Conservation (phyloP, 2,113 vertebrate species). For the Tachysurus vachellii region DNA sequence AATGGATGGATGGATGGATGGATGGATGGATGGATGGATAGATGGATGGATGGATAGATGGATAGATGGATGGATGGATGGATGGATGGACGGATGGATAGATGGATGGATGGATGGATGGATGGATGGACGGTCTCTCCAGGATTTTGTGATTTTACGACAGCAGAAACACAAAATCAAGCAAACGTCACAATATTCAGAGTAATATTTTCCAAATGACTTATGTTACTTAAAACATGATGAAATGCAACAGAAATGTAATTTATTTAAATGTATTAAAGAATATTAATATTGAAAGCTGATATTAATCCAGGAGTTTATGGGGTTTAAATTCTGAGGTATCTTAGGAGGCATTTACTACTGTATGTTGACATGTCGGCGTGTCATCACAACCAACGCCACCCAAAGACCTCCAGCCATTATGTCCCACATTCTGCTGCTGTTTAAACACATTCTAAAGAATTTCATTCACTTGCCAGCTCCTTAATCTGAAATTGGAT, state of each 20-base stretch:
- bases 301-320: background rate
- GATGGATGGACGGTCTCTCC: too few relatives aligned
- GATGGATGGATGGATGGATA: too few relatives aligned
- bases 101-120: too few relatives aligned
- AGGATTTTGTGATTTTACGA: too few relatives aligned
- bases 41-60: too few relatives aligned
- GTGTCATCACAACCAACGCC: conserved; percentile 20
- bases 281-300: background rate
- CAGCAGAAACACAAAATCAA: too few relatives aligned
- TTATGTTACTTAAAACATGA: background rate
- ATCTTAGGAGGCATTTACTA: conserved; percentile 15
- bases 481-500: conserved; percentile 53
- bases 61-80: too few relatives aligned
- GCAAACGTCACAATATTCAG: too few relatives aligned
- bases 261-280: background rate
- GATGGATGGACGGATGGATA: too few relatives aligned
- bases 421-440: background rate
- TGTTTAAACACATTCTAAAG: conserved; percentile 44
- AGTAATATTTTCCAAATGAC: too few relatives aligned
- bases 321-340: background rate
- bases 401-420: conserved; percentile 25
- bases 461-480: conserved; percentile 15
- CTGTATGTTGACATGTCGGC: background rate
- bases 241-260: background rate
- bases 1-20: too few relatives aligned